Evolutionary conservation across 2,888 invertebrate genomes (phyloP).

Genomic region (Lochmaea capreae): DNA sequence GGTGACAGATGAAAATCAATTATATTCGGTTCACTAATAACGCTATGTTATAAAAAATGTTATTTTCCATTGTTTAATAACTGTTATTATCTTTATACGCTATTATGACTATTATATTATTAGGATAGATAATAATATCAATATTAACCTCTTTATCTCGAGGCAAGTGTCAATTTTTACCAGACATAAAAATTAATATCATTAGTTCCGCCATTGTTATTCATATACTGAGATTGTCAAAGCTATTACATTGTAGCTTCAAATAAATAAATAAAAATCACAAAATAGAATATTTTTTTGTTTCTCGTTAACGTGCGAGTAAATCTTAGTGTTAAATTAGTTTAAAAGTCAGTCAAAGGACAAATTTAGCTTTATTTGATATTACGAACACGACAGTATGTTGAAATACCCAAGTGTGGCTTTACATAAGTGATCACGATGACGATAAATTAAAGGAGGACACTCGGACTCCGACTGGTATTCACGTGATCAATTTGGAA

Average conservation of each 20-base stretch:
- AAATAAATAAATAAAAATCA: background rate
- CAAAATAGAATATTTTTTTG: too few species aligned
- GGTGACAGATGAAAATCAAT: background rate
- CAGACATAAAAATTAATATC: constrained; percentile 5
- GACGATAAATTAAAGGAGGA: background rate
- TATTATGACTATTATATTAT: constrained; percentile 7
- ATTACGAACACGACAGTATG: background rate
- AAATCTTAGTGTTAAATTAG: background rate
- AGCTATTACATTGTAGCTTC: background rate
- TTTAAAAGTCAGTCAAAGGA: background rate
- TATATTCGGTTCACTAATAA: background rate
- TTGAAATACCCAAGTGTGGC: background rate
- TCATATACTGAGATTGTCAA: background rate
- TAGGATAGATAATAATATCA: constrained; percentile 2
- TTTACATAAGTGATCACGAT: constrained; percentile 2
- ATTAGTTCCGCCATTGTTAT: background rate
- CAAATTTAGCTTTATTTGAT: background rate
- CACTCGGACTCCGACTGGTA: background rate
- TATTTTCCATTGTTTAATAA: background rate
- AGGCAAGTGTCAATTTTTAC: constrained; percentile 2
- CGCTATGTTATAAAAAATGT: background rate
- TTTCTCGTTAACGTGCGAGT: too few species aligned
- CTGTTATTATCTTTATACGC: background rate
- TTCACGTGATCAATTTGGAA: constrained; percentile 14
- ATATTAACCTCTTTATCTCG: constrained; percentile 9